Evolutionary conservation across 2,797 vertebrate species (phyloP).

Genomic region (Hippopotamyrus pictus): DNA sequence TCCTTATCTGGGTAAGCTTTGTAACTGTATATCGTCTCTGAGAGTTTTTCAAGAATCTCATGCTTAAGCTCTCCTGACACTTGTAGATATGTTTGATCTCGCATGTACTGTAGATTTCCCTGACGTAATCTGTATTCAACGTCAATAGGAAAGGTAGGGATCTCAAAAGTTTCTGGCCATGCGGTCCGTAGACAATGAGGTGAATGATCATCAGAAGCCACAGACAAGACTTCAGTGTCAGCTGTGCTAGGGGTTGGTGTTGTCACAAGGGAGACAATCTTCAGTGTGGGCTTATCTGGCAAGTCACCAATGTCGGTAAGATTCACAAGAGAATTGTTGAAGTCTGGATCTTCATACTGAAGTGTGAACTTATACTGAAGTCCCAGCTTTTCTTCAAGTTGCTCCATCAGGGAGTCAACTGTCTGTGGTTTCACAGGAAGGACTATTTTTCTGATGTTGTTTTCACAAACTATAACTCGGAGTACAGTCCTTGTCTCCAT

Average conservation of each 20-base stretch:
- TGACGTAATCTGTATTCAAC: slow-evolving; percentile 1
- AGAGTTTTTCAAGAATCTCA: slow-evolving; percentile 22
- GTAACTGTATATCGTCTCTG: slow-evolving; percentile 18
- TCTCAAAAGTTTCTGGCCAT: background rate
- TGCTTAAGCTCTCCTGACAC: slow-evolving; percentile 19
- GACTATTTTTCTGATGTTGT: slow-evolving; percentile 19
- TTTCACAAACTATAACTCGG: slow-evolving; percentile 16
- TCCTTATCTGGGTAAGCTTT: slow-evolving; percentile 22
- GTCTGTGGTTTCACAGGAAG: background rate
- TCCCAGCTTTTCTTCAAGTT: slow-evolving; percentile 12
- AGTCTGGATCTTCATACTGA: slow-evolving; percentile 25
- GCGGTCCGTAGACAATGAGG: background rate
- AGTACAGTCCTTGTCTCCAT: background rate
- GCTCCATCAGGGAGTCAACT: background rate
- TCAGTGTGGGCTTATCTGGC: slow-evolving; percentile 22
- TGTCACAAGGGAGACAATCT: slow-evolving; percentile 1
- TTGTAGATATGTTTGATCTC: background rate
- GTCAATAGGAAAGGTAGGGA: slow-evolving; percentile 21
- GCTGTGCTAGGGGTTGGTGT: background rate
- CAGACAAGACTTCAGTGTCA: background rate
- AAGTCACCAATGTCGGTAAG: slow-evolving; percentile 20
- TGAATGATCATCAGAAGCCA: background rate
- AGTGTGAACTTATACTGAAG: slow-evolving; percentile 18
- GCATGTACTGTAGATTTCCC: background rate
- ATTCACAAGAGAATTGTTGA: slow-evolving; percentile 17